phyloP scores from a whole-genome alignment of 2,797 vertebrate genomes.

The Hozukius guyotensis region DNA sequence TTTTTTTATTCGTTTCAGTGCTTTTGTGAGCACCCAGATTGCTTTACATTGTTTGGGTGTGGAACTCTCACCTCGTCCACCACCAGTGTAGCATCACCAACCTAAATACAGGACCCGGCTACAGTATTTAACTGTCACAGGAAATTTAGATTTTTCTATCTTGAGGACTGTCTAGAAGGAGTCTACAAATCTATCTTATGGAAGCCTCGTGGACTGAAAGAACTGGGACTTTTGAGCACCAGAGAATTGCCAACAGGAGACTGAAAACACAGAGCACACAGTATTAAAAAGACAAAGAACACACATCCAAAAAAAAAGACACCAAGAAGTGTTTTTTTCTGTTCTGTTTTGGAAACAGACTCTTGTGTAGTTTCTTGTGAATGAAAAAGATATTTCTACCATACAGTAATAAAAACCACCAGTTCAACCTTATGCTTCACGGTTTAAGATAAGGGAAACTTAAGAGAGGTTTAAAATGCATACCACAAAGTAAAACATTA shows the following conservation, averaged over 20 bases:
- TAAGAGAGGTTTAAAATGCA: conserved; percentile 84
- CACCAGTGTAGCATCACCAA: conserved; percentile 78
- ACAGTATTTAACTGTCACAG: conserved; percentile 82
- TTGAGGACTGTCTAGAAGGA: conserved; percentile 49
- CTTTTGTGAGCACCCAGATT: conserved; percentile 70
- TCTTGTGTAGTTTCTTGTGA: conserved; percentile 67
- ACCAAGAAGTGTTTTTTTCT: conserved; percentile 50
- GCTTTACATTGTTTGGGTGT: conserved; percentile 72
- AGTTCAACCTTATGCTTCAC: conserved; percentile 87
- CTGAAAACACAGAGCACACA: conserved; percentile 78
- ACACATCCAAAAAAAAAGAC: conserved; percentile 67
- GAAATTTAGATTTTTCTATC: conserved; percentile 67
- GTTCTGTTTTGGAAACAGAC: conserved; percentile 76
- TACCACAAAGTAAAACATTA: conserved; percentile 83
- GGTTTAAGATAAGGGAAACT: conserved; percentile 82
- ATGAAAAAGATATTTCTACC: conserved; percentile 72
- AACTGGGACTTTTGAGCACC: conserved; percentile 74
- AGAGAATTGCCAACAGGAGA: conserved; percentile 82
- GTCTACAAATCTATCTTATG: conserved; percentile 48
- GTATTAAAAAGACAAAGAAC: conserved; percentile 77
- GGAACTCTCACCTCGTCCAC: conserved; percentile 74
- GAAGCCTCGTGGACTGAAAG: conserved; percentile 82
- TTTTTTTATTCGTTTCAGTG: conserved; percentile 65
- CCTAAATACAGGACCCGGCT: conserved; percentile 61
- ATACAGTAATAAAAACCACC: conserved; percentile 82